phyloP scores from a whole-genome alignment of 2,888 invertebrate species.

The Eueremaeus valkanovi region DNA sequence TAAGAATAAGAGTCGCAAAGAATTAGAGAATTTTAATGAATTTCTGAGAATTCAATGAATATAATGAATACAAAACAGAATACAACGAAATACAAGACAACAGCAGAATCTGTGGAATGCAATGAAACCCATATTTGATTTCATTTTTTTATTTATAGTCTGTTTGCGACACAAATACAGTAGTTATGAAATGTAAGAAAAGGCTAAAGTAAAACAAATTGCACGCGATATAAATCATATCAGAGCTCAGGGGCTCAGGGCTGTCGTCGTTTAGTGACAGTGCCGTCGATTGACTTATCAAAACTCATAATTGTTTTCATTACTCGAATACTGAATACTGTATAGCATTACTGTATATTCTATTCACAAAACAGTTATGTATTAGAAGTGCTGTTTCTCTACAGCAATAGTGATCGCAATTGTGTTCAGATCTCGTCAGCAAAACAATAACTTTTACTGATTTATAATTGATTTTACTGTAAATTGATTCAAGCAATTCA shows the following conservation, averaged over 20 bases:
- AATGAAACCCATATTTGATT: slow-evolving; percentile 4
- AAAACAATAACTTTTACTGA: too few species aligned
- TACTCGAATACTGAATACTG: background rate
- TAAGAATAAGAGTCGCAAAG: background rate
- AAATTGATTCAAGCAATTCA: background rate
- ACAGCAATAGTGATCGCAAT: background rate
- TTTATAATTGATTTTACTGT: too few species aligned
- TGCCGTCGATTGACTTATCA: background rate
- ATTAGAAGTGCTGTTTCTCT: background rate
- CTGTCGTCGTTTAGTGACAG: background rate
- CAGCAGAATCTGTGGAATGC: slow-evolving; percentile 10
- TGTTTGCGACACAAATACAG: slow-evolving; percentile 8
- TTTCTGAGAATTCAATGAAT: background rate
- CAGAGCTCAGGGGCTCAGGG: background rate
- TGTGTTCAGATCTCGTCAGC: background rate
- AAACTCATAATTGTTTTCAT: background rate
- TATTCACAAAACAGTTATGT: background rate
- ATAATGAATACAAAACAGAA: background rate
- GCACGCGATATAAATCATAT: background rate
- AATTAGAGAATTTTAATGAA: background rate
- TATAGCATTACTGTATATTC: background rate
- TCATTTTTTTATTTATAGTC: slow-evolving; percentile 11
- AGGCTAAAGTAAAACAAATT: background rate
- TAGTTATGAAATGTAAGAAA: background rate
- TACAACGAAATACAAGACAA: background rate